Base-by-base conservation (phyloP, 2,797 vertebrate species). In the Cercopithecus neglectus region DNA sequence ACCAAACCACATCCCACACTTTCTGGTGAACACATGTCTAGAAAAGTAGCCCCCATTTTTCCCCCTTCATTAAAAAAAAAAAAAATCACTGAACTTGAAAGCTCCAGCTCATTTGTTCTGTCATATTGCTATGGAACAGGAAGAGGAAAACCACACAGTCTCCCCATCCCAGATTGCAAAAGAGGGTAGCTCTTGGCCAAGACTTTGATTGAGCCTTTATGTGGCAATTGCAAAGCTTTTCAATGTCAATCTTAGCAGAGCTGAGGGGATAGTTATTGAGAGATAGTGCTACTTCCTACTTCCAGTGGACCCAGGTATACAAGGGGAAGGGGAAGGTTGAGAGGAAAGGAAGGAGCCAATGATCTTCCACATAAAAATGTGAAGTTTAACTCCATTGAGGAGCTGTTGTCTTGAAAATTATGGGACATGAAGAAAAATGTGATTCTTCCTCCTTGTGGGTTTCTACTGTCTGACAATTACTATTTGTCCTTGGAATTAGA, bases 11-110 rank as follows among this genome's bases (percentile, higher is more conserved):
- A 96, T 41, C 33, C 28, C 36, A 81, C 50, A 33, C 50, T 74
- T 95, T 74, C 90, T 93, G 79, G 57, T 48, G 21, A 44, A 39
- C 85, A 96, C 61, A 61, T 44, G 70, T 94, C 61, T 19, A 84
- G 53, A 36, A 70, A 17, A 90, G 16, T n/a, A 48, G 76, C 17
- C 0, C 28, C 33, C 61, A n/a, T n/a, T 67, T 61, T 64, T 30
- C n/a, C 33, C 13, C 6, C 21, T 9, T 21, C 48, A 76, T 41
- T 75, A 5, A 36, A 83, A 82, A 78, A 53, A 46, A 86, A 72
- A 55, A 12, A 30, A 50, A 33, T n/a, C 33, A 70, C 61, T 22
- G 21, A 61, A 64, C 70, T 80, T 91, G 57, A 67, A 91, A 93
- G n/a, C 74, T 82, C 24, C 4, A 74, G 50, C 11, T 80, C 70